Evolutionary conservation across 2,888 invertebrate species (phyloP).

Genomic region (Abscondita cerata): DNA sequence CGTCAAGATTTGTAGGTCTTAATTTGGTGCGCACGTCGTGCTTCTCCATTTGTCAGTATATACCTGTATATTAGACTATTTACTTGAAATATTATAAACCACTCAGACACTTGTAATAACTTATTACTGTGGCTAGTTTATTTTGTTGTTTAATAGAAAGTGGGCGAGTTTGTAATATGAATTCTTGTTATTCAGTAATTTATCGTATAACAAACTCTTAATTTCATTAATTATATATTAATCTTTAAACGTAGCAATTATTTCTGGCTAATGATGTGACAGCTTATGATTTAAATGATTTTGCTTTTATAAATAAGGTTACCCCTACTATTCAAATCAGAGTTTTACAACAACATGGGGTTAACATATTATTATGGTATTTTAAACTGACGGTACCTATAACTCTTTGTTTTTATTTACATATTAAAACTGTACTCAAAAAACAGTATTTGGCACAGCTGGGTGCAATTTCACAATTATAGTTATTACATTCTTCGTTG

Average conservation of each 20-base stretch:
- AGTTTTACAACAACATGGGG: too few species aligned
- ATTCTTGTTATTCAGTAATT: constrained; percentile 19
- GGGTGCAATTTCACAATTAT: too few species aligned
- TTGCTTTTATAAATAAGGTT: too few species aligned
- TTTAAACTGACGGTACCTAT: too few species aligned
- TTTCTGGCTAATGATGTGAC: constrained; percentile 8
- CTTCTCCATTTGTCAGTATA: constrained; percentile 38
- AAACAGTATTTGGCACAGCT: too few species aligned
- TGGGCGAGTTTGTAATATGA: constrained; percentile 23
- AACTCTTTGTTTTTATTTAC: too few species aligned
- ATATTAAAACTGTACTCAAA: too few species aligned
- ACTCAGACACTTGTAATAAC: constrained; percentile 21
- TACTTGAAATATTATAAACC: constrained; percentile 31
- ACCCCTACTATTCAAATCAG: too few species aligned
- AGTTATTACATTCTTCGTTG: too few species aligned
- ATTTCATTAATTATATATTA: constrained; percentile 15
- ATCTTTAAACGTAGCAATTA: constrained; percentile 6
- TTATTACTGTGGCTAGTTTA: constrained; percentile 29
- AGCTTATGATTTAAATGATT: constrained; percentile 7
- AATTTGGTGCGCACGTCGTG: constrained; percentile 38
- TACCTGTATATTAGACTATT: constrained; percentile 25
- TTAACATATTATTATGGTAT: too few species aligned
- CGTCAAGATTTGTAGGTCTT: constrained; percentile 36
- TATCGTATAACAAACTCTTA: constrained; percentile 12
- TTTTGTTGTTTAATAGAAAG: constrained; percentile 25